phyloP scores from a whole-genome alignment of 2,113 vertebrate genomes.

The Ceratotherium simum region DNA sequence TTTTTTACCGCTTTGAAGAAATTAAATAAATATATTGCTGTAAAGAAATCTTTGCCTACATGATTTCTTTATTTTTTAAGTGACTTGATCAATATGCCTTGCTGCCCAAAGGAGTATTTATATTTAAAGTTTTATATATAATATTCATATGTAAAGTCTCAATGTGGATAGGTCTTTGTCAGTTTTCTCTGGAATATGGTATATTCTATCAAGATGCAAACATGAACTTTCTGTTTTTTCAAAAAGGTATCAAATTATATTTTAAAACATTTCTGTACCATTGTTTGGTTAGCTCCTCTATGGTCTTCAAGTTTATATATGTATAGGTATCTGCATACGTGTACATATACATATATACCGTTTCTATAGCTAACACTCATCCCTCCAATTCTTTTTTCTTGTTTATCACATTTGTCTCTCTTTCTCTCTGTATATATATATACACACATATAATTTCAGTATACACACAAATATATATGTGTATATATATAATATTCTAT shows the following conservation, averaged over 20 bases:
- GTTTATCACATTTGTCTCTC: background rate
- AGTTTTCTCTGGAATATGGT: background rate
- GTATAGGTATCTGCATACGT: background rate
- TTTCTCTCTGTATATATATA: background rate
- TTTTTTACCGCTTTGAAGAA: background rate
- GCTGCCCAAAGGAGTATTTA: background rate
- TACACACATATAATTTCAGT: background rate
- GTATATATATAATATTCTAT: background rate
- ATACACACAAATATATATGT: background rate
- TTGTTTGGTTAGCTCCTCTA: background rate
- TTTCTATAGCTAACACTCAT: background rate
- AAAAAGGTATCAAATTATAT: background rate
- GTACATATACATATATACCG: background rate
- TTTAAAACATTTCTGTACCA: background rate
- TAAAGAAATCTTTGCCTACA: background rate
- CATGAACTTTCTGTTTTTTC: background rate
- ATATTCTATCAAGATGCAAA: background rate
- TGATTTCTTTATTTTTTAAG: background rate
- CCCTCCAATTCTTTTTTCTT: background rate
- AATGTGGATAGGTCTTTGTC: background rate
- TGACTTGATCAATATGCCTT: background rate
- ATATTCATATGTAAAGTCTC: background rate
- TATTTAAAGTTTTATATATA: background rate
- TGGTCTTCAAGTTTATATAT: background rate
- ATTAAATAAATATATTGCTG: background rate